Base-by-base conservation (phyloP, 2,888 invertebrate genomes). In the Linyphia triangularis region DNA sequence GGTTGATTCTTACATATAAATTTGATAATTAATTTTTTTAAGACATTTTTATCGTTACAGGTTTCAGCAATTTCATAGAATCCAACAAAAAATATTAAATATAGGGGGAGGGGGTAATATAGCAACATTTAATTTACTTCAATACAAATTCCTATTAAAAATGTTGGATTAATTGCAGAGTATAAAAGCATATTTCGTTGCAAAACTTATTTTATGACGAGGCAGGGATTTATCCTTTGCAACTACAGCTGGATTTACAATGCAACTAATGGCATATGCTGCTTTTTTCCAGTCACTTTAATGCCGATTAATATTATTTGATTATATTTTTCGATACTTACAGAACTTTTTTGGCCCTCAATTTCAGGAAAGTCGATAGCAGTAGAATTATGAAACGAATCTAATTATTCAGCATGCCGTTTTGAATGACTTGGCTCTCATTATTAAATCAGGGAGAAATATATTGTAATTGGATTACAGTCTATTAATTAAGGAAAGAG, bases 391-490 rank as follows among this genome's bases (percentile, higher is more conserved):
- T 83, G 40, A 30, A 82, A 37, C 61, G 51, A 83, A 83, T 83
- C 70, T 63, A 73, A 83, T 83, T 83, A 83, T 63, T 72, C 26
- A 24, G 30, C 81, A 57, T 30, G 37, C 57, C 82, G 24, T 72
- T 73, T 83, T 43, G 63, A 83, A 72, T 65, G 51, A 33, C 51
- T 65, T 72, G 63, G 63, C 73, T 19, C 57, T 61, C 28, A 63
- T 73, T 73, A 73, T 73, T 83, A 63, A 72, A 33, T 83, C 43
- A n/a, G 28, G 19, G 65, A 72, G 73, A 63, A 30, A 24, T 65
- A 63, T 63, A 73, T 73, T 73, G 83, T 83, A 83, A 83, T 73
- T 73, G 63, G 43, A 83, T 73, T 63, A 63, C n/a, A 40, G 24
- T 10, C 40, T 69, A 82, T 78, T 78, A 78, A 78, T 70, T 82